Base-by-base conservation (phyloP, 1,140 invertebrate species). In the Sminthurinus signatus region DNA sequence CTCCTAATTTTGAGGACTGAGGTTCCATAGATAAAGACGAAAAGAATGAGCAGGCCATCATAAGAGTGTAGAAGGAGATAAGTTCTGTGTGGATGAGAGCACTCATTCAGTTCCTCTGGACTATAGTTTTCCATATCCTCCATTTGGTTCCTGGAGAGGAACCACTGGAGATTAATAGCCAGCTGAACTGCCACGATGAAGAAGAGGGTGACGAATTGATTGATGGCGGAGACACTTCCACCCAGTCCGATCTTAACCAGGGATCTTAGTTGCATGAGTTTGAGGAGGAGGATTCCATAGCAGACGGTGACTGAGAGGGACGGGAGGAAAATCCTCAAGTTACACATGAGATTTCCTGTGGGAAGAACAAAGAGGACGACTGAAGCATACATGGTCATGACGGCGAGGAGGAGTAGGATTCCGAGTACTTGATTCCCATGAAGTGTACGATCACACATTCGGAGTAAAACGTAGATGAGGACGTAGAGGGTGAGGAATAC, bases 371-470 rank as follows among this genome's bases (percentile, higher is more conserved):
- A 80, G 27, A 79, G 60, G 46, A 75, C 75, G 17, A 78, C 75
- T 19, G 76, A 79, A 4, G 73, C 66, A 65, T 78, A 80, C 15
- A 80, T 64, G 42, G 74, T 72, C 59, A 79, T 74, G 21, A 81
- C 75, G 14, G 78, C 74, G 15, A 79, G 52, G 1, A 82, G 73
- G 23, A 81, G 75, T 10, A 77, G 52, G 27, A 79, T 75, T 27
- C 78, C 78, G 15, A 82, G 68, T 14, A 76, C 74, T 70, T 80
- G 78, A 66, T 79, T 81, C 28, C 78, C 79, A 60, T 74, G 74
- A 8, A 81, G 65, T 1, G 78, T 76, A 17, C 78, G 75, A 55
- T 79, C 77, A 64, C 80, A 81, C 25, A 79, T 74, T 62, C 79
- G 77, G 5, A 78, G 68, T 8, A 79, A 62, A 36, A 81, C 75